Percentiles rank a stretch among this genome's conserved stretches.
Evolutionary conservation across 1,140 invertebrate species (phyloP).

Genomic region (Drosophila teissieri): DNA sequence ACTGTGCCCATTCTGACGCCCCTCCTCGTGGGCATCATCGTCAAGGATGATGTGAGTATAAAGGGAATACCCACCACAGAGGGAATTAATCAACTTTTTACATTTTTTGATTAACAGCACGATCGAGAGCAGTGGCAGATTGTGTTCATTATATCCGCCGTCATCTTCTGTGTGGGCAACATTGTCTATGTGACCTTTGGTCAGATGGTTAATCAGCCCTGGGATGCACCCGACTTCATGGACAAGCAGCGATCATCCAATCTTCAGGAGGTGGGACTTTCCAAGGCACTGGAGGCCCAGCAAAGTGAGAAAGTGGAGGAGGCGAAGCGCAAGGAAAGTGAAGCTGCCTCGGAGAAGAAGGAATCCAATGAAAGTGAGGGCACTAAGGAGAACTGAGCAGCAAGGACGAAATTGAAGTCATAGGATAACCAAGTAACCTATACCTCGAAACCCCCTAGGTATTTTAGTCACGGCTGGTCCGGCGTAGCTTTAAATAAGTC

Average conservation of each 20-base stretch:
- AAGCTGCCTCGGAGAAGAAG: background rate
- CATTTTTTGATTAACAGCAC: slow-evolving; percentile 80
- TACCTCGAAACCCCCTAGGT: slow-evolving; percentile 10
- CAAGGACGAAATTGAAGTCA: background rate
- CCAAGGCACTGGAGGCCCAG: slow-evolving; percentile 38
- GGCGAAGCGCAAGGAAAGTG: slow-evolving; percentile 10
- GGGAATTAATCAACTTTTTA: too few species aligned
- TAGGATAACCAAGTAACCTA: background rate
- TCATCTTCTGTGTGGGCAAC: slow-evolving; percentile 89
- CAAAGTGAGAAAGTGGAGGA: background rate
- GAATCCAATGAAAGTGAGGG: background rate
- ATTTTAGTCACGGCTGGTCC: slow-evolving; percentile 31
- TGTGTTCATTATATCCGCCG: slow-evolving; percentile 91
- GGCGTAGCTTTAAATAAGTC: slow-evolving; percentile 14
- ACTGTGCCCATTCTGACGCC: slow-evolving; percentile 90
- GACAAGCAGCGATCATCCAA: background rate
- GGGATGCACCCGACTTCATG: slow-evolving; percentile 86
- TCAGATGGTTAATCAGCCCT: slow-evolving; percentile 87
- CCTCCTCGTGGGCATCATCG: slow-evolving; percentile 87
- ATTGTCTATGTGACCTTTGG: slow-evolving; percentile 89
- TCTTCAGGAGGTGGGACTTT: slow-evolving; percentile 38
- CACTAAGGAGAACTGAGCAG: background rate
- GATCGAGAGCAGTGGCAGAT: slow-evolving; percentile 88
- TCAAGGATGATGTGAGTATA: slow-evolving; percentile 87
- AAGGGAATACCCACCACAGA: too few species aligned